Conservation (phyloP, 2,888 invertebrate species). For the Acleris cristana region DNA sequence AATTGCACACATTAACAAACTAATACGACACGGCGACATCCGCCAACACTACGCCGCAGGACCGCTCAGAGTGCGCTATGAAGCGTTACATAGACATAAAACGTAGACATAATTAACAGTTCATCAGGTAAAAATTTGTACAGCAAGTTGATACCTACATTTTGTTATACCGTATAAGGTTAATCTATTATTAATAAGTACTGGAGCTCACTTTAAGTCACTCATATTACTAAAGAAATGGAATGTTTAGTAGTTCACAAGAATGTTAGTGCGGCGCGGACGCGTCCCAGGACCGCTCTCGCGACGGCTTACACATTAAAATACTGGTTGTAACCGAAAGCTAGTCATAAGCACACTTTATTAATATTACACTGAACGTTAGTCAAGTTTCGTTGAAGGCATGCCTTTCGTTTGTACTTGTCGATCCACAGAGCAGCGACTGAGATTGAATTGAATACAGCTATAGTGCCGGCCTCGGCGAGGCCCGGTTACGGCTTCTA, state of each 20-base stretch:
- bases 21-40: constrained; percentile 50
- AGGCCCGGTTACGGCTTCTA: constrained; percentile 59
- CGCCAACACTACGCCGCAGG: no score
- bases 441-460: constrained; percentile 58
- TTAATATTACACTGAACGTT: constrained; percentile 49
- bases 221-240: constrained; percentile 68
- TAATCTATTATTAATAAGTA: constrained; percentile 66
- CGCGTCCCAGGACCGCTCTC: constrained; percentile 41
- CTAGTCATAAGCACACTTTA: constrained; percentile 21
- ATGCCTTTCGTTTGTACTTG: constrained; percentile 79
- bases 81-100: constrained; percentile 39
- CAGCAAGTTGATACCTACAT: constrained; percentile 42
- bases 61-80: constrained; percentile 47
- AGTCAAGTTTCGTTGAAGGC: constrained; percentile 65
- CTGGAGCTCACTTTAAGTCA: constrained; percentile 82
- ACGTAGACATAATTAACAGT: constrained; percentile 37
- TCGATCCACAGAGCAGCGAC: constrained; percentile 65
- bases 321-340: constrained; percentile 39
- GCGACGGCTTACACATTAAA: constrained; percentile 27
- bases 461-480: constrained; percentile 61
- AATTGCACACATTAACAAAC: constrained; percentile 77
- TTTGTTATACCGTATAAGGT: constrained; percentile 32
- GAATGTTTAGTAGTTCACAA: constrained; percentile 70
- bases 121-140: constrained; percentile 54
- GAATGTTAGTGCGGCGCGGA: constrained; percentile 54